Base-by-base conservation (phyloP, 2,888 invertebrate genomes). In the Cynaeus angustus region DNA sequence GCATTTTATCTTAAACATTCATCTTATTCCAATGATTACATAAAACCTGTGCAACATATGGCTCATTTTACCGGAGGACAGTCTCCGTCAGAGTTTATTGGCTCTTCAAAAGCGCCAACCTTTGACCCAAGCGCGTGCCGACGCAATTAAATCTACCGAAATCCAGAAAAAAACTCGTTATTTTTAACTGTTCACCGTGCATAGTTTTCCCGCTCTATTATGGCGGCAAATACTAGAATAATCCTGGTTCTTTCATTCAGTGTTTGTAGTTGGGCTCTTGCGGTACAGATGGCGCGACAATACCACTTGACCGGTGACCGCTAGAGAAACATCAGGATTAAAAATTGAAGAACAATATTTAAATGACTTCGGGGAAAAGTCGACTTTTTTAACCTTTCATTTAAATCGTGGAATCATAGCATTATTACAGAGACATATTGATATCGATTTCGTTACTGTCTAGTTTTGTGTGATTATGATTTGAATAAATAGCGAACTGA, bases 201-300 rank as follows among this genome's bases (percentile, higher is more conserved):
- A 68, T 62, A 26, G 55, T 61, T 64, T 46, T 48, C 52, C 43
- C 50, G 58, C 56, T 26, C 28, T 52, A 38, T 68, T 46, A 37
- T 43, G 30, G 65, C 41, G 72, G 70, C 73, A 56, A 75, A 71
- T 73, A 72, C 74, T 41, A 41, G 41, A 78, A 79, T 78, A 79
- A 79, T 79, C 69, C 74, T 75, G 78, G 74, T 75, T 77, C 79
- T 80, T 77, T 71, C 76, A 75, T 78, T 79, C 73, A 76, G 50
- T 16, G 58, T 55, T 21, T 28, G 30, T 1, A 33, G 79, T 84
- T 81, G 69, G 73, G 81, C 83, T 74, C 74, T 80, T 77, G 70
- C 56, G 59, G 68, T 56, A 79, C 53, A 84, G 84, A 82, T 83
- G 84, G 82, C 84, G 79, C 55, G 68, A 74, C 64, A 41, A 68